Conservation (phyloP, 2,113 vertebrate genomes). For the Thymallus thymallus region DNA sequence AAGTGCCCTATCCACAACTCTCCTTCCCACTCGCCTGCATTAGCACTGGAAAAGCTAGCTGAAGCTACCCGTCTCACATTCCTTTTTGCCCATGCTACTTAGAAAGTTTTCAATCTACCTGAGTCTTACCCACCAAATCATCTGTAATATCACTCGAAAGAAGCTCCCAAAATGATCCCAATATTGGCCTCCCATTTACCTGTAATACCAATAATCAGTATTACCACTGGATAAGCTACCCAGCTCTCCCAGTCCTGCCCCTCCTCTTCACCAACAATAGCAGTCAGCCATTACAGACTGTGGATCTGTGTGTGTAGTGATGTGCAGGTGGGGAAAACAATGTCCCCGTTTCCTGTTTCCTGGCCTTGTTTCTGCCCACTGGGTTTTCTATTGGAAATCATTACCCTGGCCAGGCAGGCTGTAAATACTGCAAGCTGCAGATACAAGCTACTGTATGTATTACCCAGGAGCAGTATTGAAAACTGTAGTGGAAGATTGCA, state of each 20-base stretch:
- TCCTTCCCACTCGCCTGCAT: neutral
- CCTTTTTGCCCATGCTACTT: neutral
- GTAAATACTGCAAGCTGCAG: neutral
- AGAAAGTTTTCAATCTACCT: neutral
- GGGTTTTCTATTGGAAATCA: slow-evolving; percentile 1
- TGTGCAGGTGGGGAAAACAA: neutral
- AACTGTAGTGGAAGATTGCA: too few species aligned
- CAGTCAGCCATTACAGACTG: neutral
- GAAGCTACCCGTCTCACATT: neutral
- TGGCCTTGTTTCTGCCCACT: slow-evolving; percentile 18
- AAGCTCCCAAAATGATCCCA: too few species aligned
- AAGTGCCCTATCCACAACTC: neutral
- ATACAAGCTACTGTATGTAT: too few species aligned
- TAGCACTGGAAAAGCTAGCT: neutral
- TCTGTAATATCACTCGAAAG: neutral
- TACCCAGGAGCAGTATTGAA: too few species aligned
- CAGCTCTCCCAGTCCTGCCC: neutral
- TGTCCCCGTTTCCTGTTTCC: neutral
- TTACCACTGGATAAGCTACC: neutral
- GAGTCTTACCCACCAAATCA: neutral
- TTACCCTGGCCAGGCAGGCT: neutral
- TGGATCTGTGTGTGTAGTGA: slow-evolving; percentile 2
- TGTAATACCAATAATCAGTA: too few species aligned
- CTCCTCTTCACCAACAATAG: neutral
- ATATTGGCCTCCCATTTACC: too few species aligned